Conservation (phyloP, 2,797 vertebrate species). For the Acomys russatus region DNA sequence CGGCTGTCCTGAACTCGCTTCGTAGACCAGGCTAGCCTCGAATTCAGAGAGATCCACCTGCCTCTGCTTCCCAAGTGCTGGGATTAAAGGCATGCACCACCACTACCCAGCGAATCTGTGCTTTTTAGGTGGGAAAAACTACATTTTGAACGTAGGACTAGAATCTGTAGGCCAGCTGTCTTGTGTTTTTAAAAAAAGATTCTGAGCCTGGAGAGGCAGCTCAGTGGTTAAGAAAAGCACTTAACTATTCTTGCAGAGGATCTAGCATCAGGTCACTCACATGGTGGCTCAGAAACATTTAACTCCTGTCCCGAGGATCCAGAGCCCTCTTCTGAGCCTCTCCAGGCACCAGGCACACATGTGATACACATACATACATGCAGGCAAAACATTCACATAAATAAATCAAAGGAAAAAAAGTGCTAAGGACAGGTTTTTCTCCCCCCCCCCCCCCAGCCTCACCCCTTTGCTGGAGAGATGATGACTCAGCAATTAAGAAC, state of each 20-base stretch:
- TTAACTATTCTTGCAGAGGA: background rate
- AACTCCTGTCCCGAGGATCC: background rate
- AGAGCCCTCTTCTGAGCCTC: background rate
- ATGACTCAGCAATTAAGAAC: background rate
- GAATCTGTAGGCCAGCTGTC: background rate
- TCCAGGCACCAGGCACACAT: background rate
- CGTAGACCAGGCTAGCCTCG: too few relatives aligned
- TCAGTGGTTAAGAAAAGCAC: background rate
- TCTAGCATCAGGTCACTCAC: background rate
- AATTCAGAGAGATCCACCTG: too few relatives aligned
- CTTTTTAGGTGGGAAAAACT: background rate
- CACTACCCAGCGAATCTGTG: background rate
- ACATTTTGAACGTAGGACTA: slow-evolving; percentile 31
- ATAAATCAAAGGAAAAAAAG: background rate
- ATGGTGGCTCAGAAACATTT: background rate
- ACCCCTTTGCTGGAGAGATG: background rate
- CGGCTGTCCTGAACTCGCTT: too few relatives aligned
- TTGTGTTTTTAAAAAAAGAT: background rate
- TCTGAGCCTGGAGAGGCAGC: background rate
- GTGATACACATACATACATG: background rate
- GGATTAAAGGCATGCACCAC: too few relatives aligned
- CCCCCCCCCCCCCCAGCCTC: too few relatives aligned
- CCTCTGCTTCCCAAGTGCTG: too few relatives aligned
- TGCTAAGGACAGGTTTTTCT: too few relatives aligned
- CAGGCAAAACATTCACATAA: background rate